Conservation (phyloP, 2,113 vertebrate genomes). For the Trochalopteron elliotii region DNA sequence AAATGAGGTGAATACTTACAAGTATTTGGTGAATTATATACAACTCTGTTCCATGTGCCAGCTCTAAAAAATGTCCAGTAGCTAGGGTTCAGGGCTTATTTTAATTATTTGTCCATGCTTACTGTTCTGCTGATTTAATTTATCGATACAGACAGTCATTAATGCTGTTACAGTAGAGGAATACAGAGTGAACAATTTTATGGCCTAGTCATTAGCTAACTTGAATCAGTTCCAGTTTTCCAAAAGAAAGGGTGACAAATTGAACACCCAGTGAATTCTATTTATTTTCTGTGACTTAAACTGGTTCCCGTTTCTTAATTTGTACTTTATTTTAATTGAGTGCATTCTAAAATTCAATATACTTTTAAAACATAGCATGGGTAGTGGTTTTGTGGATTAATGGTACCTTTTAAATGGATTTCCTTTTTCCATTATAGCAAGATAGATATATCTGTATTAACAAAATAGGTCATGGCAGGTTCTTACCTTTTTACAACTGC, state of each 20-base stretch:
- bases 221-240: constrained; percentile 39
- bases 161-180: constrained; percentile 38
- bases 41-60: neutral
- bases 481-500: neutral
- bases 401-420: neutral
- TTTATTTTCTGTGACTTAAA: constrained; percentile 8
- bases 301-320: neutral
- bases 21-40: neutral
- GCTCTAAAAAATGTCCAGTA: neutral
- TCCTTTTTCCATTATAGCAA: neutral
- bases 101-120: constrained; percentile 25
- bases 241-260: constrained; percentile 21
- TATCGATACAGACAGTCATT: constrained; percentile 31
- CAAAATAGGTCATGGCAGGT: neutral
- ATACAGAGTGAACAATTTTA: constrained; percentile 5
- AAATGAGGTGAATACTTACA: neutral
- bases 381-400: neutral
- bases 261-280: neutral
- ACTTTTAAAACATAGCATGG: neutral
- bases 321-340: neutral
- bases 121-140: constrained; percentile 50
- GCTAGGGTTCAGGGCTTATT: neutral
- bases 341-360: neutral
- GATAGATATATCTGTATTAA: neutral
- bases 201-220: constrained; percentile 44